Percentiles rank a stretch among this genome's conserved stretches.
Evolutionary conservation across 2,113 vertebrate genomes (phyloP).

Genomic region (Pelodiscus sinensis): DNA sequence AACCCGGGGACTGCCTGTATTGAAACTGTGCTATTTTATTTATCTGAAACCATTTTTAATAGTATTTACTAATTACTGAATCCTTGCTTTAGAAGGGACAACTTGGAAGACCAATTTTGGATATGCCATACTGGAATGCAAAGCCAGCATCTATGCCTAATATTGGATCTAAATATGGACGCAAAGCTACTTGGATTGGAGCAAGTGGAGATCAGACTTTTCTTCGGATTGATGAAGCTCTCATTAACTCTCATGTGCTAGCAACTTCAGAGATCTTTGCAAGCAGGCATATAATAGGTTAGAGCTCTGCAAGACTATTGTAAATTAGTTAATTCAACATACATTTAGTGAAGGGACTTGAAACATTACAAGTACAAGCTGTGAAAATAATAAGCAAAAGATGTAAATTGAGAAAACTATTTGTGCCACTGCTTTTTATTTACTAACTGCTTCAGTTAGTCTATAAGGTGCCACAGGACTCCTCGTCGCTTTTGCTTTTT

Average conservation of each 20-base stretch:
- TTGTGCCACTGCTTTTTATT: neutral
- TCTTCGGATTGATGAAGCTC: constrained; percentile 96
- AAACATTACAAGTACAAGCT: neutral
- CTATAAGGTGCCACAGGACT: no score
- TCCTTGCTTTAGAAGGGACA: constrained; percentile 91
- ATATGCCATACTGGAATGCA: constrained; percentile 98
- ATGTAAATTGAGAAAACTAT: neutral
- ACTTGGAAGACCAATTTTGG: constrained; percentile 94
- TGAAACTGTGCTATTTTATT: neutral
- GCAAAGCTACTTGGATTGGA: constrained; percentile 98
- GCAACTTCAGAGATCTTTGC: constrained; percentile 99
- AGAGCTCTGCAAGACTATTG: constrained; percentile 39
- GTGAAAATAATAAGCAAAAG: neutral
- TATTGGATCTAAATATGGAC: constrained; percentile 95
- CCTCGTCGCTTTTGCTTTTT: neutral
- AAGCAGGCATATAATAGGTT: constrained; percentile 97
- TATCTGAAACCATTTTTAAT: neutral
- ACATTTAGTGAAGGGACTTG: neutral
- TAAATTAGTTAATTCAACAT: neutral
- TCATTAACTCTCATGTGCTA: constrained; percentile 98
- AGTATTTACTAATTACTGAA: constrained; percentile 19
- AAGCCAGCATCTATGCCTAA: constrained; percentile 98
- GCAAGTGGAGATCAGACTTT: constrained; percentile 99
- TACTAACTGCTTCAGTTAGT: no score
- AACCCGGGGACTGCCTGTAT: no score